A percentile compares a stretch with the other conserved stretches of the same genome.
These are phyloP conservation scores for Aphrophora alni DNA, from an alignment of 2,888 invertebrate species.

Conservation along the genomic window DNA sequence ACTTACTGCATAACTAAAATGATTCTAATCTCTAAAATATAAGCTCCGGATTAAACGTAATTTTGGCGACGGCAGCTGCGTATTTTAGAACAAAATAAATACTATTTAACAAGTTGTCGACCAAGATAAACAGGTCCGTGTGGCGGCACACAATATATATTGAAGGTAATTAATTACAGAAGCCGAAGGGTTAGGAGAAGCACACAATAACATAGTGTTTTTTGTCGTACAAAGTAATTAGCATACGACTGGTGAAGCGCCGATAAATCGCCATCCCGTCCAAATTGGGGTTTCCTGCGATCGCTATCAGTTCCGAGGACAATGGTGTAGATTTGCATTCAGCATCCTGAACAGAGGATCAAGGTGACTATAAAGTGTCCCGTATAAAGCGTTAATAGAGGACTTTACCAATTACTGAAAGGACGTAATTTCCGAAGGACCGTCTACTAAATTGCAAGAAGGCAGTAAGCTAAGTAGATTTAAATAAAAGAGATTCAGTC, in stretches of 20 bases:
- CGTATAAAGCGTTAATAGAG: background rate
- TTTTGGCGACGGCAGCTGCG: too few relatives aligned
- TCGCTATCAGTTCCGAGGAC: background rate
- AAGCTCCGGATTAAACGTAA: too few relatives aligned
- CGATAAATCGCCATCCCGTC: background rate
- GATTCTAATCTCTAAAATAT: too few relatives aligned
- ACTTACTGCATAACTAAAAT: too few relatives aligned
- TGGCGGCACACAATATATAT: background rate
- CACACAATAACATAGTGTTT: background rate
- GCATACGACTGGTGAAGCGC: background rate
- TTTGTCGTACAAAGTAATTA: background rate
- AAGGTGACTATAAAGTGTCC: background rate
- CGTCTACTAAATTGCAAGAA: too few relatives aligned
- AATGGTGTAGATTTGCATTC: background rate
- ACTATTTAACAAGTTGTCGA: background rate
- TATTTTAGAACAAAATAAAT: background rate
- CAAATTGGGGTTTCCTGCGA: background rate
- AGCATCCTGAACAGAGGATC: background rate
- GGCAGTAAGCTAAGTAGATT: too few relatives aligned
- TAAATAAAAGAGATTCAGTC: too few relatives aligned
- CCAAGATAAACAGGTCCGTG: too few relatives aligned
- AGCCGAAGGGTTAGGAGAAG: background rate
- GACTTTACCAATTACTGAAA: background rate
- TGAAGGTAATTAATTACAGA: constrained; percentile 2
- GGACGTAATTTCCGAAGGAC: background rate